Percentiles rank a stretch among this genome's conserved stretches.
Evolutionary conservation across 1,140 invertebrate genomes (phyloP).

Genomic region (Halesus radiatus): DNA sequence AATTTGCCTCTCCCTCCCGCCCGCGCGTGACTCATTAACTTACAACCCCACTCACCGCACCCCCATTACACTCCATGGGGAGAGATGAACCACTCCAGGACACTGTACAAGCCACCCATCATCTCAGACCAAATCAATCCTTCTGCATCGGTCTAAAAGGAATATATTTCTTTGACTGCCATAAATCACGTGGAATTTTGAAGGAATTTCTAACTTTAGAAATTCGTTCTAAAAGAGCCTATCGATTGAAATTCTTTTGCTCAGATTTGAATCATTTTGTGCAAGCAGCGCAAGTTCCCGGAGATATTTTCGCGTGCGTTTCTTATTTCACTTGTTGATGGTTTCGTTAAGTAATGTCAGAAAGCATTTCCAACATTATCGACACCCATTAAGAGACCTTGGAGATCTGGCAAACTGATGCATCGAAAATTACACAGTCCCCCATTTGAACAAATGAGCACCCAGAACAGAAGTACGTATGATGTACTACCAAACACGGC

Average conservation of each 20-base stretch:
- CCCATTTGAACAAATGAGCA: constrained; percentile 55
- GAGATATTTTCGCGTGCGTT: constrained; percentile 19
- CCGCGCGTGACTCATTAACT: constrained; percentile 57
- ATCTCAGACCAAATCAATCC: constrained; percentile 37
- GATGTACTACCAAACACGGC: constrained; percentile 42
- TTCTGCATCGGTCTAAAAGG: constrained; percentile 30
- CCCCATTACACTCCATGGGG: constrained; percentile 38
- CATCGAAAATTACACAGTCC: constrained; percentile 52
- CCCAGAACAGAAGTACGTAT: constrained; percentile 36
- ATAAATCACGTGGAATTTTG: not conserved
- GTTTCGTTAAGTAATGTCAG: constrained; percentile 3
- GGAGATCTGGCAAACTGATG: constrained; percentile 50
- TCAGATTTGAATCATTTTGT: constrained; percentile 24
- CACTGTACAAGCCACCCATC: constrained; percentile 29
- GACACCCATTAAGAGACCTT: constrained; percentile 51
- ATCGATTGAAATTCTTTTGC: constrained; percentile 8
- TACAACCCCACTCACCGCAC: constrained; percentile 54
- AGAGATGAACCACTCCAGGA: constrained; percentile 33
- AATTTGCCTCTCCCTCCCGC: constrained; percentile 50
- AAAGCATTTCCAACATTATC: constrained; percentile 47
- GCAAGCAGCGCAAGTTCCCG: not conserved
- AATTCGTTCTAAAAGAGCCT: constrained; percentile 25
- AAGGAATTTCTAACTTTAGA: not conserved
- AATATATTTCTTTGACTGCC: constrained; percentile 11
- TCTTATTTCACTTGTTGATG: not conserved